These are phyloP conservation scores for Grapholita molesta DNA, from an alignment of 1,140 invertebrate species.

Conservation along the genomic window DNA sequence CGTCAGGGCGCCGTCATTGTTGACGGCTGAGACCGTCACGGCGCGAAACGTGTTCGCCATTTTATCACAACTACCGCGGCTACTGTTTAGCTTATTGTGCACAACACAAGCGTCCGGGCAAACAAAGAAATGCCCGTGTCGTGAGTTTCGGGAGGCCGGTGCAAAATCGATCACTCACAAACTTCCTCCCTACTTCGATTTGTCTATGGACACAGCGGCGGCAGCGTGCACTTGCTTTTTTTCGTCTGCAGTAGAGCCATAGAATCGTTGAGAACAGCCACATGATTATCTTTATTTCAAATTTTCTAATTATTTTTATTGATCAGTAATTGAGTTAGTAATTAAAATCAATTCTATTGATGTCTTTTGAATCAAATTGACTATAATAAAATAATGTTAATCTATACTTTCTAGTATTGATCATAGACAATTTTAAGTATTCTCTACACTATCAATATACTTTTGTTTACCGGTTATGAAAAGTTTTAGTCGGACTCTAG, in stretches of 20 bases:
- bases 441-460: not conserved
- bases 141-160: constrained; percentile 68
- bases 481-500: not conserved
- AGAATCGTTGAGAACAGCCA: constrained; percentile 35
- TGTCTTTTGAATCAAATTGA: not conserved
- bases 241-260: constrained; percentile 40
- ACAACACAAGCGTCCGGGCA: constrained; percentile 60
- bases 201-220: constrained; percentile 57
- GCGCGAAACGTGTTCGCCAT: constrained; percentile 85
- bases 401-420: no score
- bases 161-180: constrained; percentile 77
- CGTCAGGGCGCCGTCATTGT: constrained; percentile 82
- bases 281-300: constrained; percentile 33
- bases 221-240: constrained; percentile 59
- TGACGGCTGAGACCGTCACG: constrained; percentile 83
- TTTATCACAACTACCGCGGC: constrained; percentile 65
- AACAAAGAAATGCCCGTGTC: constrained; percentile 74
- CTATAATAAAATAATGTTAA: not conserved
- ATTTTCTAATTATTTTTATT: not conserved
- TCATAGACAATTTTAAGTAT: not conserved
- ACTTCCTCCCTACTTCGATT: constrained; percentile 60
- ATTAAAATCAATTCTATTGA: not conserved
- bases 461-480: not conserved
- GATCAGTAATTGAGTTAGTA: not conserved
- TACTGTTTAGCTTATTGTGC: constrained; percentile 51